Conservation (phyloP, 1,140 invertebrate genomes). For the Orius laevigatus region DNA sequence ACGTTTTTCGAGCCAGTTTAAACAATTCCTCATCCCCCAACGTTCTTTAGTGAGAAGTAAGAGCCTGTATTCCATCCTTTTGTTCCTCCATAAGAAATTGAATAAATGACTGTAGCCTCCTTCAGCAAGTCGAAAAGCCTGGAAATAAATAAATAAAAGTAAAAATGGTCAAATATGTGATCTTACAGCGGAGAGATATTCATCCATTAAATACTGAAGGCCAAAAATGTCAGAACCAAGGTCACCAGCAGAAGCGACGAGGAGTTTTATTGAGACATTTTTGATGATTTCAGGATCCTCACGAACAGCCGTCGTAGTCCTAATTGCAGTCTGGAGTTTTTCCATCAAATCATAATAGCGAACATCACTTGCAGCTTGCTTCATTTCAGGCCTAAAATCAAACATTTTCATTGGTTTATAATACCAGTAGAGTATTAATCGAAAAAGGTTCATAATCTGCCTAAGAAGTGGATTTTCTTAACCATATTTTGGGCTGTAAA, state of each 20-base stretch:
- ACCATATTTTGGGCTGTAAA: too few relatives aligned
- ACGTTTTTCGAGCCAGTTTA: slow-evolving; percentile 37
- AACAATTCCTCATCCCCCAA: slow-evolving; percentile 24
- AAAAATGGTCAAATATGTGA: slow-evolving; percentile 15
- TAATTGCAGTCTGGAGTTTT: slow-evolving; percentile 79
- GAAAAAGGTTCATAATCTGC: too few relatives aligned
- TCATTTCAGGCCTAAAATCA: slow-evolving; percentile 64
- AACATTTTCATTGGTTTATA: too few relatives aligned
- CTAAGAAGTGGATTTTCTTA: too few relatives aligned
- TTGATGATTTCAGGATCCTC: slow-evolving; percentile 81
- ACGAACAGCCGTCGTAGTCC: slow-evolving; percentile 87
- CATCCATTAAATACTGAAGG: slow-evolving; percentile 81
- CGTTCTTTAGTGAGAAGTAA: slow-evolving; percentile 78
- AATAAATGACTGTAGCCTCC: slow-evolving; percentile 79
- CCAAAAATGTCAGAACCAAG: slow-evolving; percentile 92
- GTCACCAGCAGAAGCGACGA: slow-evolving; percentile 60
- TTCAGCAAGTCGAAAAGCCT: slow-evolving; percentile 73
- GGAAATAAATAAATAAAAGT: slow-evolving; percentile 11
- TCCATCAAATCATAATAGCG: slow-evolving; percentile 77
- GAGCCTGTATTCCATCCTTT: slow-evolving; percentile 83
- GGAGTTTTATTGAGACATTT: slow-evolving; percentile 68
- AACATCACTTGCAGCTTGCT: slow-evolving; percentile 70
- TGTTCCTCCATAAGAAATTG: slow-evolving; percentile 83
- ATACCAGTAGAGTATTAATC: too few relatives aligned
- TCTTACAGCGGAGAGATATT: slow-evolving; percentile 78